Conservation (phyloP, 2,888 invertebrate genomes). For the Caenorhabditis zanzibari region DNA sequence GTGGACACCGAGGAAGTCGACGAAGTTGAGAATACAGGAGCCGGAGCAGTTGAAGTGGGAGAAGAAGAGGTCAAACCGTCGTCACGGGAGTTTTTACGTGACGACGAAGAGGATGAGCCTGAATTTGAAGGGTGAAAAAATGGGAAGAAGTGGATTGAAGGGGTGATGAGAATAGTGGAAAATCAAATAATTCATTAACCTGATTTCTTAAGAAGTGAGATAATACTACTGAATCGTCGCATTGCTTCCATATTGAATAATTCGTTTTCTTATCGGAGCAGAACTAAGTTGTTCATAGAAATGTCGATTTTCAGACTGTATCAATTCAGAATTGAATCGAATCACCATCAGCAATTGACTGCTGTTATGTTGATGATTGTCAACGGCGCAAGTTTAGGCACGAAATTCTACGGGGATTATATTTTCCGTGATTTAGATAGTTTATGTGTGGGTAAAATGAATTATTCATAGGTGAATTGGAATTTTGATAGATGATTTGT, state of each 20-base stretch:
- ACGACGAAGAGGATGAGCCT: constrained; percentile 35
- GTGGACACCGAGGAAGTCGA: constrained; percentile 25
- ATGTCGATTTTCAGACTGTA: neutral
- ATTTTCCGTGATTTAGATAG: constrained; percentile 8
- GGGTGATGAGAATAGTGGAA: neutral
- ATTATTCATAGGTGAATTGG: constrained; percentile 22
- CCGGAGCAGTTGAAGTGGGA: constrained; percentile 7
- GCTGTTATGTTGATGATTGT: neutral
- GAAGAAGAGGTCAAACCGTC: constrained; percentile 34
- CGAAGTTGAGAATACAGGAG: constrained; percentile 19
- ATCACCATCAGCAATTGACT: constrained; percentile 9
- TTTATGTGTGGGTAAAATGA: constrained; percentile 11
- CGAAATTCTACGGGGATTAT: constrained; percentile 25
- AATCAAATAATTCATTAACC: constrained; percentile 10
- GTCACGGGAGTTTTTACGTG: constrained; percentile 50
- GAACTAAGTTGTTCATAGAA: neutral
- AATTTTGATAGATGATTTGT: constrained; percentile 16
- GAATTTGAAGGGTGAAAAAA: constrained; percentile 3
- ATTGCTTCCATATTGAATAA: constrained; percentile 28
- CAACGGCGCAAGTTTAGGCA: neutral
- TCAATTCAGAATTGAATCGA: constrained; percentile 4
- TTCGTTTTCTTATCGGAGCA: neutral
- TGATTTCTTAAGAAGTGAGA: constrained; percentile 38
- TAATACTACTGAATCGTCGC: constrained; percentile 53
- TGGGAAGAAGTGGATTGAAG: neutral